Percentiles rank a stretch among this genome's conserved stretches.
Evolutionary conservation across 2,113 vertebrate species (phyloP).

Genomic region (Gulo gulo): DNA sequence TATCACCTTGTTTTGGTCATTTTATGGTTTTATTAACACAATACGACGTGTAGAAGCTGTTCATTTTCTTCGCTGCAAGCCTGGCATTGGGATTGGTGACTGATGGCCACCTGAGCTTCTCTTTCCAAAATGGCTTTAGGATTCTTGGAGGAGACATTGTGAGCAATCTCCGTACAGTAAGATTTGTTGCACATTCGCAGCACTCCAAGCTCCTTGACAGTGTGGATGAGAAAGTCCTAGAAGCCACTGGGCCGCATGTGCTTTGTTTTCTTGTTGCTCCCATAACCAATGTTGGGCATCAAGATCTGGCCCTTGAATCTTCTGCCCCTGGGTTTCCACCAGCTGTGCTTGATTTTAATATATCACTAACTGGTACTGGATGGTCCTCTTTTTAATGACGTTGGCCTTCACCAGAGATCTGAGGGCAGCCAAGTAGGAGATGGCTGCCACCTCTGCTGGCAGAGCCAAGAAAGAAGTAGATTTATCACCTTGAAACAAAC

Average conservation of each 20-base stretch:
- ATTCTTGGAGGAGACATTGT: background rate
- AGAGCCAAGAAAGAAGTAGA: background rate
- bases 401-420: background rate
- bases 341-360: background rate
- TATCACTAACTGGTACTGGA: background rate
- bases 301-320: background rate
- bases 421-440: background rate
- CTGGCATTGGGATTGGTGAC: background rate
- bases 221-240: background rate
- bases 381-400: background rate
- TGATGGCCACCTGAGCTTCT: background rate
- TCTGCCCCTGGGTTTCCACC: background rate
- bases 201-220: background rate
- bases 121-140: background rate
- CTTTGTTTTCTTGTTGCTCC: background rate
- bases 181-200: background rate
- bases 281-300: background rate
- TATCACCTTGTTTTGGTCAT: background rate
- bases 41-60: background rate
- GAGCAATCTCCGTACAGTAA: background rate
- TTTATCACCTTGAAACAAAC: background rate
- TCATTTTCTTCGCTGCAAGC: background rate
- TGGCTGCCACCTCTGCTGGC: background rate
- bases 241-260: background rate
- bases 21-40: background rate